Evolutionary conservation across 1,140 invertebrate genomes (phyloP).

Genomic region (Phymorhynchus buccinoides): DNA sequence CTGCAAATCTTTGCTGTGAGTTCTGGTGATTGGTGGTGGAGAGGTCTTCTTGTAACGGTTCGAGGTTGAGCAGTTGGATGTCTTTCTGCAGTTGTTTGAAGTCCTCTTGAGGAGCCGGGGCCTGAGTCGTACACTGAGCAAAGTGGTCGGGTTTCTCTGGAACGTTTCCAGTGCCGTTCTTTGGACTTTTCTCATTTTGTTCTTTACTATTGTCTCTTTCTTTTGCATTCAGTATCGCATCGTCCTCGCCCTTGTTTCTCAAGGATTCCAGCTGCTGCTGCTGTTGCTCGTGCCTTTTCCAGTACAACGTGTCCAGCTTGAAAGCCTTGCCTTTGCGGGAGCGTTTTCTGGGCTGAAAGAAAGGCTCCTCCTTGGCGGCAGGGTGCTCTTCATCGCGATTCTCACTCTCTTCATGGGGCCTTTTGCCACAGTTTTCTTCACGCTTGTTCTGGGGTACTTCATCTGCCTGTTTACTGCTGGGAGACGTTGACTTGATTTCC

Average conservation of each 20-base stretch:
- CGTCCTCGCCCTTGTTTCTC: not conserved
- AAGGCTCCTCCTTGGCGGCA: conserved; percentile 41
- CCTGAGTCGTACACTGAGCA: not conserved
- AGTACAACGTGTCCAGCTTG: conserved; percentile 80
- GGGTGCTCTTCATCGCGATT: not conserved
- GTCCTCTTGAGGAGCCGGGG: not conserved
- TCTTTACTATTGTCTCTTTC: not conserved
- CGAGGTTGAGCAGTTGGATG: conserved; percentile 41
- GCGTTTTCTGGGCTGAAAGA: conserved; percentile 74
- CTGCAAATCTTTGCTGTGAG: not conserved
- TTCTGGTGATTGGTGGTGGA: no score
- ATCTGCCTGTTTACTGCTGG: not conserved
- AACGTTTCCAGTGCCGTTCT: conserved; percentile 20
- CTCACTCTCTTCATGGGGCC: not conserved
- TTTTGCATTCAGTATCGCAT: not conserved
- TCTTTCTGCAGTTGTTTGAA: not conserved
- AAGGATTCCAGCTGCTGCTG: conserved; percentile 46
- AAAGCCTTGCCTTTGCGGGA: conserved; percentile 86
- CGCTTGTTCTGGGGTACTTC: not conserved
- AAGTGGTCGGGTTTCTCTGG: conserved; percentile 18
- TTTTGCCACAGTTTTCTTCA: not conserved
- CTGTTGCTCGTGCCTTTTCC: conserved; percentile 73
- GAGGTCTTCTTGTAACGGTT: not conserved
- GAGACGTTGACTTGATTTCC: not conserved
- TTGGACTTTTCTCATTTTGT: conserved; percentile 18